Percentiles rank a stretch among this genome's conserved stretches.
Evolutionary conservation across 1,140 invertebrate genomes (phyloP).

Genomic region (Drosophila neocordata): DNA sequence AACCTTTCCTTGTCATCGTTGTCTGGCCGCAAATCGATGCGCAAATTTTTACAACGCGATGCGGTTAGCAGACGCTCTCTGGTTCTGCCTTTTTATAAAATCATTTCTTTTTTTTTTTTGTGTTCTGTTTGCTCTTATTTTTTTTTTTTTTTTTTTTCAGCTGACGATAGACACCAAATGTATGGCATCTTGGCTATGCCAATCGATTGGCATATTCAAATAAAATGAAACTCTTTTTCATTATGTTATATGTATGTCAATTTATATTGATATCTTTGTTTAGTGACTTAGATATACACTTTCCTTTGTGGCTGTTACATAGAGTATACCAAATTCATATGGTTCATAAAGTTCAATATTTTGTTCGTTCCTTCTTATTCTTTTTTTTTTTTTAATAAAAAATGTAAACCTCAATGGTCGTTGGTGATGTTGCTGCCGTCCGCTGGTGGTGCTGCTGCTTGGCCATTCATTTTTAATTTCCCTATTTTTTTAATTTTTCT

Average conservation of each 20-base stretch:
- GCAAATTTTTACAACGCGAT: constrained; percentile 74
- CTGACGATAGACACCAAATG: neutral
- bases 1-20: constrained; percentile 46
- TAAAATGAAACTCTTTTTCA: no score
- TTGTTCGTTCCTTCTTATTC: constrained; percentile 23
- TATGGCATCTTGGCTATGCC: neutral
- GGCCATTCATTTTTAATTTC: constrained; percentile 75
- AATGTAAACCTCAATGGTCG: constrained; percentile 31
- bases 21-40: constrained; percentile 77
- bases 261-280: neutral
- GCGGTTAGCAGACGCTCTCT: constrained; percentile 59
- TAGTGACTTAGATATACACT: neutral
- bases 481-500: neutral
- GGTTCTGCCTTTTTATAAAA: constrained; percentile 14
- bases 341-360: neutral
- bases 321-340: neutral
- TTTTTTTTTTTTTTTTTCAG: neutral
- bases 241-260: neutral
- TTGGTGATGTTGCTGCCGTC: constrained; percentile 11
- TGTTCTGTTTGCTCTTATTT: constrained; percentile 24
- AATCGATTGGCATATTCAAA: neutral
- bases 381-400: constrained; percentile 49
- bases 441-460: constrained; percentile 40
- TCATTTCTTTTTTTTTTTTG: constrained; percentile 1
- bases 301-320: neutral